Evolutionary conservation across 35 echinoderm and acorn worm species (phyloP).

Genomic region (Apostichopus japonicus): DNA sequence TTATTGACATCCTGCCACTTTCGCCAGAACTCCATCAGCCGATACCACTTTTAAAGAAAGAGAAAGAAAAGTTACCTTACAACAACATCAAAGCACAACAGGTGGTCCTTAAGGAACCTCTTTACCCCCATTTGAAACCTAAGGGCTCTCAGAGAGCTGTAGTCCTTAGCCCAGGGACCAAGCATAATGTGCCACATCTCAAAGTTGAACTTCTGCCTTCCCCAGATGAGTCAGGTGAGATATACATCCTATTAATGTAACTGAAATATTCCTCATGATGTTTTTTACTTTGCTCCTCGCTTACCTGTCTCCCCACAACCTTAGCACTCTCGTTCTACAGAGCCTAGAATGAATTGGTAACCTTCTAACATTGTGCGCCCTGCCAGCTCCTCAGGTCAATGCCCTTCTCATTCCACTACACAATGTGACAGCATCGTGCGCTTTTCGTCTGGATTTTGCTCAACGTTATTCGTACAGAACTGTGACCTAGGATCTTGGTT

Average conservation of each 20-base stretch:
- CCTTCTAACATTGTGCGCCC: too few species aligned
- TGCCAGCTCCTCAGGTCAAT: too few species aligned
- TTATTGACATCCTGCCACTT: constrained; percentile 32
- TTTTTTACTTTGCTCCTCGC: too few species aligned
- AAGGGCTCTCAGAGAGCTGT: constrained; percentile 2
- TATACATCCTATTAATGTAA: neutral
- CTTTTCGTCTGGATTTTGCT: too few species aligned
- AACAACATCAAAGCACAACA: neutral
- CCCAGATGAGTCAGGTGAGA: constrained; percentile 56
- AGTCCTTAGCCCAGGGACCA: constrained; percentile 20
- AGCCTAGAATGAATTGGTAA: too few species aligned
- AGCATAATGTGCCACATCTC: constrained; percentile 10
- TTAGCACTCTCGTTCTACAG: too few species aligned
- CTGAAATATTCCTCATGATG: too few species aligned
- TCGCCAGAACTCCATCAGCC: constrained; percentile 36
- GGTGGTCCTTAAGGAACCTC: constrained; percentile 48
- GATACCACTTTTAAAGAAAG: constrained; percentile 60
- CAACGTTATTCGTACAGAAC: too few species aligned
- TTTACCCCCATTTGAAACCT: constrained; percentile 35
- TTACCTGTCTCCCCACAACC: too few species aligned
- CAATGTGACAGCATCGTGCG: too few species aligned
- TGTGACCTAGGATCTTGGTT: too few species aligned
- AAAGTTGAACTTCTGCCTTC: constrained; percentile 29
- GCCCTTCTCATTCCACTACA: too few species aligned
- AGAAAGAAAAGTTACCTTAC: neutral